Conservation (phyloP, 2,797 vertebrate species). For the Phataginus tetradactyla region DNA sequence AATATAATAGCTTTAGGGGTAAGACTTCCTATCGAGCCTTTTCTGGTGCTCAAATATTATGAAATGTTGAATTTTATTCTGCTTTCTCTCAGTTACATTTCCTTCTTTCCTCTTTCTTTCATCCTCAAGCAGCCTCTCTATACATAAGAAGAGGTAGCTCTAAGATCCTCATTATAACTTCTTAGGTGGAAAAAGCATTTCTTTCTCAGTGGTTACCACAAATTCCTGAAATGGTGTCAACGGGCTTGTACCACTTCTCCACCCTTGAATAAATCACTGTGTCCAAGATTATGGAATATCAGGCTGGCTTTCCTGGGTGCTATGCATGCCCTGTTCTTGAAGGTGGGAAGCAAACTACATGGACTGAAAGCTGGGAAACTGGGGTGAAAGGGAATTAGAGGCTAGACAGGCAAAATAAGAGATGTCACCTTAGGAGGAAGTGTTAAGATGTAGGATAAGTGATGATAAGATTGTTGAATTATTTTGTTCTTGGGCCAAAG, state of each 20-base stretch:
- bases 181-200: background rate
- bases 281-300: background rate
- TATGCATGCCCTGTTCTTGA: background rate
- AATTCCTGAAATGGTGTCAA: background rate
- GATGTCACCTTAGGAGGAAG: background rate
- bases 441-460: background rate
- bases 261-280: background rate
- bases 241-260: background rate
- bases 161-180: background rate
- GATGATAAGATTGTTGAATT: background rate
- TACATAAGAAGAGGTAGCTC: no score
- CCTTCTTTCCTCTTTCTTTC: background rate
- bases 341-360: background rate
- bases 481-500: background rate
- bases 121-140: background rate
- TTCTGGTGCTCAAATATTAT: background rate
- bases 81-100: background rate
- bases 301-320: background rate
- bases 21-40: background rate
- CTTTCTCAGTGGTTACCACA: background rate
- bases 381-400: background rate
- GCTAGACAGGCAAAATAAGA: background rate
- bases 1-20: background rate
- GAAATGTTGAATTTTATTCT: background rate
- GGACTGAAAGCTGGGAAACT: background rate